Base-by-base conservation (phyloP, 37 sponge, comb jelly and placozoan species). In the Halisarca cf. caerulea region DNA sequence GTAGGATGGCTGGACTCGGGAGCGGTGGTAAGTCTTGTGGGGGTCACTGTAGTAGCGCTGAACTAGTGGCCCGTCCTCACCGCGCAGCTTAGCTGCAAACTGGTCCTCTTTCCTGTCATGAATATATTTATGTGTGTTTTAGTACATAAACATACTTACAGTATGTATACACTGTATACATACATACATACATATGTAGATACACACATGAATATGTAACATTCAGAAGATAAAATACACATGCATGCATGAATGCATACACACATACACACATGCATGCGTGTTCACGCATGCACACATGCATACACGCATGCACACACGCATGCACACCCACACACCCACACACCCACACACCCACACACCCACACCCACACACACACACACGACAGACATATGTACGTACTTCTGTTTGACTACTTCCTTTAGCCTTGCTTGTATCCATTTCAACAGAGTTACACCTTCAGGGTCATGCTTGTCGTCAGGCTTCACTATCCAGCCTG, bases 401-500 rank as follows among this genome's bases (percentile, higher is more conserved):
- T 59, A 93, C 94, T 85, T 90, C 54, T 88, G 86, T 74, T 87
- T 90, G 42, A 83, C 64, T n/a, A 82, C 53, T 42, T 90, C 88
- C 43, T 83, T 85, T 27, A 88, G 83, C 39, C 88, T 58, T 24
- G 47, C 61, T 30, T 69, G 85, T 15, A 86, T 88, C 94, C 94
- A 92, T 62, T 93, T 75, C 11, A 86, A 30, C 41, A 95, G 82
- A 21, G 96, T 95, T 62, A 73, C 61, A 34, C 87, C 80, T 74
- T 95, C 96, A 17, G 93, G 93, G 60, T 95, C 96, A 27, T 84
- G 51, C 23, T 18, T 18, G 59, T 90, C 91, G 61, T 80, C 74
- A 3, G 96, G 93, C 18, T 28, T 41, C 58, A 92, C 91, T 21
- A 95, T 37, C 96, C 96, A 94, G 24, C 84, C 94, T 90, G n/a